These are phyloP conservation scores for Euzetes globulus DNA, from an alignment of 2,888 invertebrate genomes.

Conservation along the genomic window DNA sequence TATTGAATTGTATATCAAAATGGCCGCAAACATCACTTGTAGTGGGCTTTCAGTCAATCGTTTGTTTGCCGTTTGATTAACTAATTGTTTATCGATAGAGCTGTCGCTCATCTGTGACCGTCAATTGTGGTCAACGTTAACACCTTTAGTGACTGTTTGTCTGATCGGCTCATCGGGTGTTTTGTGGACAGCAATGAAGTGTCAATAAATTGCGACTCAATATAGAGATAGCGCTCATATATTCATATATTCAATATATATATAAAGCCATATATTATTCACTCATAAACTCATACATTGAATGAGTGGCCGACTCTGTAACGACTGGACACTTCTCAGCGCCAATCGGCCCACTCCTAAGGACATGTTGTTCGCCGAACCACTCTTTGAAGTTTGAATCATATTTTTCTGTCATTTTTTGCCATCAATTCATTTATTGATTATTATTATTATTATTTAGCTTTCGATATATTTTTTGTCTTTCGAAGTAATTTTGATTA, in stretches of 20 bases:
- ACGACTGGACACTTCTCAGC: too few species aligned
- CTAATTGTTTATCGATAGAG: neutral
- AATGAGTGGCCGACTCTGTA: neutral
- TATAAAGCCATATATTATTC: too few species aligned
- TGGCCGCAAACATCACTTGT: neutral
- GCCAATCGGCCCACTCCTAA: too few species aligned
- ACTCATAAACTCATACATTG: neutral
- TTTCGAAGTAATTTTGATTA: neutral
- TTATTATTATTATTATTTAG: too few species aligned
- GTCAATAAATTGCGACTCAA: conserved; percentile 19
- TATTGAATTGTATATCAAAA: conserved; percentile 18
- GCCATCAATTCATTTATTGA: too few species aligned
- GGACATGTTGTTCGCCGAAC: too few species aligned
- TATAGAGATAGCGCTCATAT: conserved; percentile 27
- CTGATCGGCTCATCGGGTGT: too few species aligned
- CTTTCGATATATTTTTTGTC: too few species aligned
- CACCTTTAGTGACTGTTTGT: too few species aligned
- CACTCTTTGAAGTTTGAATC: too few species aligned
- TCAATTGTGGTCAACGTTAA: too few species aligned
- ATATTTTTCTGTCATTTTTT: too few species aligned
- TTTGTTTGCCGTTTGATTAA: neutral
- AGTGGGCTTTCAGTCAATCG: neutral
- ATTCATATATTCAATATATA: neutral
- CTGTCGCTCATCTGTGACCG: neutral
- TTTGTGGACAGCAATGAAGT: neutral